Evolutionary conservation across 2,888 invertebrate genomes (phyloP).

Genomic region (Diarsia mendica): DNA sequence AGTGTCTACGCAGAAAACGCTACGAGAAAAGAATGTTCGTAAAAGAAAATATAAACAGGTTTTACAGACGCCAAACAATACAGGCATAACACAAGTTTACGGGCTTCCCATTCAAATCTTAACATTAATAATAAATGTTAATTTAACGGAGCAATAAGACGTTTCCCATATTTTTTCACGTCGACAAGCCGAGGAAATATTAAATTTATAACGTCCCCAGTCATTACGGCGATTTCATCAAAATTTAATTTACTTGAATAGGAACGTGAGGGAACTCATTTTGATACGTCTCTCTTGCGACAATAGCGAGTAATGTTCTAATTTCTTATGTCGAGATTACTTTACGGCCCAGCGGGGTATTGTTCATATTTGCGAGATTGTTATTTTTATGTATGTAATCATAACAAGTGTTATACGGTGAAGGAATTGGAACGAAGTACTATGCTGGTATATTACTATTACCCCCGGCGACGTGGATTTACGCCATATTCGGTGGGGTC

Average conservation of each 20-base stretch:
- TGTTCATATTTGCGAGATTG: constrained; percentile 59
- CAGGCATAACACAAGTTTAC: constrained; percentile 47
- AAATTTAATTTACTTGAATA: constrained; percentile 73
- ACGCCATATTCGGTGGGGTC: constrained; percentile 3
- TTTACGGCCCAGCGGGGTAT: constrained; percentile 60
- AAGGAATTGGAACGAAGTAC: constrained; percentile 34
- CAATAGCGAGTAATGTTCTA: constrained; percentile 62
- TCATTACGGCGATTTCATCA: constrained; percentile 73
- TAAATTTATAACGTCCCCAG: constrained; percentile 68
- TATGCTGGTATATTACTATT: constrained; percentile 21
- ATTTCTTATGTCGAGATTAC: constrained; percentile 62
- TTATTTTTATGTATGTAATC: constrained; percentile 57
- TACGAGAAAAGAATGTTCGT: constrained; percentile 1
- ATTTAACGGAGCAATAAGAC: constrained; percentile 70
- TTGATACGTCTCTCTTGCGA: constrained; percentile 54
- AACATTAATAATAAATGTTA: constrained; percentile 69
- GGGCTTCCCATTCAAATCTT: constrained; percentile 53
- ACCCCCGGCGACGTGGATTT: constrained; percentile 51
- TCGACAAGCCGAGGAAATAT: constrained; percentile 65
- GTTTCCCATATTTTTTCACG: constrained; percentile 69
- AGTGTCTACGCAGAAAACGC: constrained; percentile 26
- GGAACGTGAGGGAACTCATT: constrained; percentile 64
- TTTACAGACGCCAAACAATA: constrained; percentile 46
- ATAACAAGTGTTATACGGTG: constrained; percentile 41
- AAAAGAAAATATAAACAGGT: constrained; percentile 35